Evolutionary conservation across 2,888 invertebrate genomes (phyloP), one percentile per base, ranked within the genome.

Genomic region (Holacanthella duospinosa): DNA sequence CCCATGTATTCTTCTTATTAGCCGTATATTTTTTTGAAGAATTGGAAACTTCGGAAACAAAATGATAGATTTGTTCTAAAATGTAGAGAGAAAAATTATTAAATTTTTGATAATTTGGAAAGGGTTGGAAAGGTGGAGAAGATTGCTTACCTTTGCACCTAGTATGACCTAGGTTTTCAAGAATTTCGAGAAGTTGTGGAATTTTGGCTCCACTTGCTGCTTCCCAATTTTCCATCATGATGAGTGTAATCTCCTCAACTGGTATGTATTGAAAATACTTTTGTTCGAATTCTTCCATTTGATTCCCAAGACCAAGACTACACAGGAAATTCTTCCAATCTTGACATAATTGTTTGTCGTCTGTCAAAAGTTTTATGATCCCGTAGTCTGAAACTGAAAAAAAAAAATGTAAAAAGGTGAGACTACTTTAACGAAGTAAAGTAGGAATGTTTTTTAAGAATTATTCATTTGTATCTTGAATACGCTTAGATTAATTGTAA

Each of bases 311-410:
- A 4, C 48, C 48, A 48, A 48, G 48, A 21, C 16, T 16, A 9
- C n/a, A 16, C 21, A 21, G 16, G n/a, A 48, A 48, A n/a, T 21
- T 4, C 21, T 48, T 9, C 48, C 48, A 48, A 21, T 48, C n/a
- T n/a, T 21, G 48, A 48, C 48, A 48, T 4, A 48, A 21, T 4
- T 9, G 16, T 21, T 48, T 48, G 48, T 48, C 48, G 21, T 48
- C n/a, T 4, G 48, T 48, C 48, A 48, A 21, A 4, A 48, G 21
- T 21, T 21, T 9, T 9, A 48, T 21, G 21, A 48, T 21, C 6
- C 21, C 48, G 48, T 48, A 48, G 21, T 48, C 48, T 4, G 48
- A n/a, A 48, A 48, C 48, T 48, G 48, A 48, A 48, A n/a, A 48
- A 16, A 4, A 48, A 9, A 48, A 36, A 36, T 16, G 16, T n/a